These are phyloP conservation scores for Malacoraja senta DNA, from an alignment of 2,797 vertebrate genomes.

Conservation along the genomic window DNA sequence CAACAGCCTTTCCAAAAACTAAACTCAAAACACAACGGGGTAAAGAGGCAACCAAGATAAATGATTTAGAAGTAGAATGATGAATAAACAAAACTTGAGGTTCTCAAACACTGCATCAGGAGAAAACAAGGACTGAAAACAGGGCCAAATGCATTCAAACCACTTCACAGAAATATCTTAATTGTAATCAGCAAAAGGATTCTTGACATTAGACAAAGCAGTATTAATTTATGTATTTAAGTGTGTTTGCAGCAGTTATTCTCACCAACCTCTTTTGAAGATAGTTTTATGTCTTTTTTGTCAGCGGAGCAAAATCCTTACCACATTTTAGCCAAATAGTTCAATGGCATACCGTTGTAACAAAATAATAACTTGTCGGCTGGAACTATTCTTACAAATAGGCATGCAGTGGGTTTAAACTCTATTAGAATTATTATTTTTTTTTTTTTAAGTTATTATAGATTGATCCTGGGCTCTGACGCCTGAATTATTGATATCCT, in stretches of 20 bases:
- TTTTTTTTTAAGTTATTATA: no score
- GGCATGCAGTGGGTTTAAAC: no score
- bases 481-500: no score
- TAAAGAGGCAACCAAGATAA: neutral
- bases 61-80: neutral
- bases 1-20: neutral
- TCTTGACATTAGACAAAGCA: neutral
- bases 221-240: neutral
- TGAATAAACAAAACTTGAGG: neutral
- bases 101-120: neutral
- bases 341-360: neutral
- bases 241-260: neutral
- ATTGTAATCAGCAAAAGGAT: neutral
- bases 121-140: no score
- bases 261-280: neutral
- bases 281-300: neutral
- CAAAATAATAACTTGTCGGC: neutral
- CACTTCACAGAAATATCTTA: neutral
- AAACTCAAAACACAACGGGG: neutral
- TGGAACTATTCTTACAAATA: neutral
- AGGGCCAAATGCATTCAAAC: no score
- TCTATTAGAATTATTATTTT: neutral
- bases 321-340: neutral
- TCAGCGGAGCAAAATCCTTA: neutral
- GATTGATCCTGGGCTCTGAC: no score